Evolutionary conservation across 2,113 vertebrate genomes (phyloP).

Genomic region (Lophius piscatorius): DNA sequence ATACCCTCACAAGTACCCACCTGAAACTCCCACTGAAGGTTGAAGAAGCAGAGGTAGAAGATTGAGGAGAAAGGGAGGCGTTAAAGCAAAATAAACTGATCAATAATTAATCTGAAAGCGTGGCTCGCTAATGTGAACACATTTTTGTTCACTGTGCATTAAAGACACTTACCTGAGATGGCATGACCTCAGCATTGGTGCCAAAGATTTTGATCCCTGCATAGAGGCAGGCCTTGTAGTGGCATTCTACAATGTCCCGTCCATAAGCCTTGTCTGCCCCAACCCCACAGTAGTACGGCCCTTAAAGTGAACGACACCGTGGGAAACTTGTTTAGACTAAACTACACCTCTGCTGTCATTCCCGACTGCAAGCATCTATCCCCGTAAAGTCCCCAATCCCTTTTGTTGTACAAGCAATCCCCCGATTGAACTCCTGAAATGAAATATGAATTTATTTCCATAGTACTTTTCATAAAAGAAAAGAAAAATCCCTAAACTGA

Average conservation of each 20-base stretch:
- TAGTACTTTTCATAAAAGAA: no score
- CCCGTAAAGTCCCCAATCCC: no score
- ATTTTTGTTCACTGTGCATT: not conserved
- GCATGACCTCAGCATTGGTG: constrained; percentile 74
- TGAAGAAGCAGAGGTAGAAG: not conserved
- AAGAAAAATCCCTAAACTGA: no score
- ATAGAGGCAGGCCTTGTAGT: constrained; percentile 75
- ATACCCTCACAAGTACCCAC: constrained; percentile 72
- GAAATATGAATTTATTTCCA: no score
- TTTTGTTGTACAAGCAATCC: no score
- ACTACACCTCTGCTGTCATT: not conserved
- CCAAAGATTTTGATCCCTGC: constrained; percentile 67
- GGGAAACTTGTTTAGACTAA: not conserved
- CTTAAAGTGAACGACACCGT: constrained; percentile 59
- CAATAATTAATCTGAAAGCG: not conserved
- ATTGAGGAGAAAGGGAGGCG: not conserved
- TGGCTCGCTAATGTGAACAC: not conserved
- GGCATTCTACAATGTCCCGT: constrained; percentile 84
- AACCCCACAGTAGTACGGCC: constrained; percentile 89
- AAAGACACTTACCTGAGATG: constrained; percentile 65
- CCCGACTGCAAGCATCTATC: no score
- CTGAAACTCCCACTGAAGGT: constrained; percentile 72
- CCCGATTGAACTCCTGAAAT: no score
- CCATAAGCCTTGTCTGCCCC: constrained; percentile 85
- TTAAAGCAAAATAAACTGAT: not conserved